Percentiles rank a stretch among this genome's conserved stretches.
These are phyloP conservation scores for Tanypteryx hageni DNA, from an alignment of 2,888 invertebrate species.

Conservation along the genomic window DNA sequence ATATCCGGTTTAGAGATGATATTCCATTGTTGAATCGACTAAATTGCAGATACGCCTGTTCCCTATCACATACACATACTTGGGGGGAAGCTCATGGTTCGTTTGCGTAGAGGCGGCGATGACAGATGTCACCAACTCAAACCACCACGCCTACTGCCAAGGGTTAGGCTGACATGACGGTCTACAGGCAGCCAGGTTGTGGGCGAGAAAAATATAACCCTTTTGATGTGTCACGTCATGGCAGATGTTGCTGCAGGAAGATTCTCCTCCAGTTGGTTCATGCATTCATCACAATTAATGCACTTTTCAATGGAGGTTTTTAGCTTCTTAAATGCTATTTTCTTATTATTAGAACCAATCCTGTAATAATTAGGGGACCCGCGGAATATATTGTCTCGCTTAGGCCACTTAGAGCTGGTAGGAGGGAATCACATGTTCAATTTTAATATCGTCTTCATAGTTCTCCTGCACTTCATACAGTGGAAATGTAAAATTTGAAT, in stretches of 20 bases:
- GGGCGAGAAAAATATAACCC: conserved; percentile 29
- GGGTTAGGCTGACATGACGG: conserved; percentile 8
- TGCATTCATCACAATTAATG: neutral
- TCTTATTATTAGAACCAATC: too few relatives aligned
- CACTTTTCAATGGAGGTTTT: neutral
- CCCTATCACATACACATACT: neutral
- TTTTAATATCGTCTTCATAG: too few relatives aligned
- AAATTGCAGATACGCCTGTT: conserved; percentile 28
- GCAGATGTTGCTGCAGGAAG: neutral
- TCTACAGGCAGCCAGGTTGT: neutral
- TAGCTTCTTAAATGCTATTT: too few relatives aligned
- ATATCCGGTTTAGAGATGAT: neutral
- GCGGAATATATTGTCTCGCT: too few relatives aligned
- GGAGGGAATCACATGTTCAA: too few relatives aligned
- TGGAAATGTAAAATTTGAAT: too few relatives aligned
- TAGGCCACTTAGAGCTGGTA: too few relatives aligned
- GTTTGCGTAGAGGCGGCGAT: conserved; percentile 16
- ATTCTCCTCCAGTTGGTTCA: conserved; percentile 12
- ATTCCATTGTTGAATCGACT: neutral
- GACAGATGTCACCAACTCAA: neutral
- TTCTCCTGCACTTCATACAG: too few relatives aligned
- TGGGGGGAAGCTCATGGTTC: neutral
- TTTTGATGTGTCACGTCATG: neutral
- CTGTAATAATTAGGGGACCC: too few relatives aligned
- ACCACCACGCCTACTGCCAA: neutral